Percentiles rank a stretch among this genome's conserved stretches.
These are phyloP conservation scores for Aldabrachelys gigantea DNA, from an alignment of 2,113 vertebrate species.

Conservation along the genomic window DNA sequence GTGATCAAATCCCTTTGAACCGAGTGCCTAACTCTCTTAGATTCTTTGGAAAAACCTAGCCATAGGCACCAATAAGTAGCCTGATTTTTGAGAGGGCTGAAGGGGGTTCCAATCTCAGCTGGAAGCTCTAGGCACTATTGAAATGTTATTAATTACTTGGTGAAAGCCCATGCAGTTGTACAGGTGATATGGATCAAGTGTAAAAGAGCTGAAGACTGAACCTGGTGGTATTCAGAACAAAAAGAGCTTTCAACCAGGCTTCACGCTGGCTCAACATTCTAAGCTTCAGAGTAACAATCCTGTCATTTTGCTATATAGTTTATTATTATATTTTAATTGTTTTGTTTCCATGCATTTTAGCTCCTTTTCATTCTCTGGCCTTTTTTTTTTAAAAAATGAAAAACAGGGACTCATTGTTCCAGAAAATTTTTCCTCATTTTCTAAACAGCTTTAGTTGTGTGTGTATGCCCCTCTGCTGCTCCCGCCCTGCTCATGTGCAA, in stretches of 20 bases:
- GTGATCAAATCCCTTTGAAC: background rate
- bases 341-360: background rate
- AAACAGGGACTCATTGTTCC: background rate
- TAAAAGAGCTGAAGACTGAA: background rate
- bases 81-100: background rate
- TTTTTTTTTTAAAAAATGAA: background rate
- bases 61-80: background rate
- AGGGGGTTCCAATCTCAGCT: background rate
- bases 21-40: accelerated
- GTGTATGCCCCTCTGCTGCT: background rate
- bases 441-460: background rate
- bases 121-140: constrained; percentile 11
- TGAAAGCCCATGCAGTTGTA: background rate
- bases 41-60: background rate
- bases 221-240: background rate
- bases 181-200: background rate
- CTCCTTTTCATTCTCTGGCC: accelerated
- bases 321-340: constrained; percentile 25
- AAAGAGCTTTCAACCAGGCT: background rate
- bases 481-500: background rate
- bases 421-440: background rate
- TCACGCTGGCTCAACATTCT: background rate
- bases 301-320: background rate
- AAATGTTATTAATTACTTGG: background rate
- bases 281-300: background rate